Conservation (phyloP, 2,888 invertebrate species). For the Allacma fusca region DNA sequence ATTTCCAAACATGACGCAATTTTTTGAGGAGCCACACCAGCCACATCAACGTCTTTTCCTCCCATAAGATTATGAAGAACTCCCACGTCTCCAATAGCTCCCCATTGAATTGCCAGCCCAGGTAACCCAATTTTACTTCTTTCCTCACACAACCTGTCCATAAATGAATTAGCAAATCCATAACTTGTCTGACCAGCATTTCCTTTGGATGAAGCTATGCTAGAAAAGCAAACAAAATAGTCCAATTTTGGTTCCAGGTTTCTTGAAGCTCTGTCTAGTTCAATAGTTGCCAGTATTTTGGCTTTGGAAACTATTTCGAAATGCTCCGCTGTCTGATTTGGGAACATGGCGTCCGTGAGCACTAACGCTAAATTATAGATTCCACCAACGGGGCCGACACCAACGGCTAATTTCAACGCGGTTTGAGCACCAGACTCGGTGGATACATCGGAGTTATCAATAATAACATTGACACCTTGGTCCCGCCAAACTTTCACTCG, state of each 20-base stretch:
- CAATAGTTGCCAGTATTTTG: slow-evolving; percentile 67
- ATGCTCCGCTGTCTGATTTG: slow-evolving; percentile 65
- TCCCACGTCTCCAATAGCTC: slow-evolving; percentile 70
- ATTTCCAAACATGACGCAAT: slow-evolving; percentile 81
- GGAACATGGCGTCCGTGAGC: slow-evolving; percentile 62
- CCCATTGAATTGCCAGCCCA: slow-evolving; percentile 70
- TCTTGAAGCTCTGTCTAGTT: slow-evolving; percentile 67
- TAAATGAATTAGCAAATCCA: slow-evolving; percentile 70
- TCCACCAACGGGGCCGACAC: slow-evolving; percentile 65
- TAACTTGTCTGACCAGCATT: slow-evolving; percentile 71
- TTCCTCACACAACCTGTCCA: slow-evolving; percentile 69
- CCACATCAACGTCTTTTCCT: slow-evolving; percentile 68
- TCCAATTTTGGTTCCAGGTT: slow-evolving; percentile 63
- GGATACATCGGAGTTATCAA: slow-evolving; percentile 67
- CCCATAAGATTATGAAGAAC: slow-evolving; percentile 69
- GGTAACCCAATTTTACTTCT: slow-evolving; percentile 65
- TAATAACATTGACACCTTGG: slow-evolving; percentile 73
- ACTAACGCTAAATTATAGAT: slow-evolving; percentile 71
- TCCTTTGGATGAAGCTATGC: slow-evolving; percentile 69
- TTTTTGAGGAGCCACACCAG: slow-evolving; percentile 84
- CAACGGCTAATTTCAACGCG: slow-evolving; percentile 53
- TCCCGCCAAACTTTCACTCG: slow-evolving; percentile 69
- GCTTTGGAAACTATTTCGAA: slow-evolving; percentile 66
- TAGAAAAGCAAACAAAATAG: slow-evolving; percentile 70
- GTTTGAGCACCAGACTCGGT: slow-evolving; percentile 62